phyloP scores from a whole-genome alignment of 2,797 vertebrate species.

The Dryobates pubescens region DNA sequence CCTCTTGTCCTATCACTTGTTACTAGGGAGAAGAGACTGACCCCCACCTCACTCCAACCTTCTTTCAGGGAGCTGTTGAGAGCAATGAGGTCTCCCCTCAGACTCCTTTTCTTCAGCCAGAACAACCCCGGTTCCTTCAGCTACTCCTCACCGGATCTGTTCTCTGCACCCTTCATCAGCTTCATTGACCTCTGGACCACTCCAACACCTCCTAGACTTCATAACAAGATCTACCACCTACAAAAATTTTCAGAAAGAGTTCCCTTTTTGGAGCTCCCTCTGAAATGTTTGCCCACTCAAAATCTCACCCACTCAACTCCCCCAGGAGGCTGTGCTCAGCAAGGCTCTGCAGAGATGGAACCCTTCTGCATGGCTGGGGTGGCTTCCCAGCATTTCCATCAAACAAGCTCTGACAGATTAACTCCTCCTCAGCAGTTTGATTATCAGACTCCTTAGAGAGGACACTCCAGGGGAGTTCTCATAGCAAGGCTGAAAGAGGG shows the following conservation, averaged over 20 bases:
- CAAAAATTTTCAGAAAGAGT: no score
- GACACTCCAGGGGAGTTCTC: not conserved
- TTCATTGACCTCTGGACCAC: no score
- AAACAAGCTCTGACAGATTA: rapidly evolving
- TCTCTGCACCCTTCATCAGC: no score
- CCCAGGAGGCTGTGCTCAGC: not conserved
- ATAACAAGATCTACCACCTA: not conserved
- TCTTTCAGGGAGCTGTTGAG: no score
- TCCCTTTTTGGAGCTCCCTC: not conserved
- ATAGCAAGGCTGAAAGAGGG: not conserved
- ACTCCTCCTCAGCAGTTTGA: not conserved
- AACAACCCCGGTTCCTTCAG: no score
- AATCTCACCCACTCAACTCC: not conserved
- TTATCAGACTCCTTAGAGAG: not conserved
- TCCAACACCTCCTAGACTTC: not conserved
- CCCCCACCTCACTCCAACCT: no score
- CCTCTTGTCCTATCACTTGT: no score
- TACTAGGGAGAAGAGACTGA: no score
- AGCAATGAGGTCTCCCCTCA: no score
- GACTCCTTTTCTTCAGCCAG: no score
- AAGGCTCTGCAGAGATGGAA: not conserved
- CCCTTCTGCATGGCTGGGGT: no score
- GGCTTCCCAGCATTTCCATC: not conserved
- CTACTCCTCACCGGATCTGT: no score
- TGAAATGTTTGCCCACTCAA: not conserved